Conservation (phyloP, 2,888 invertebrate species). For the Hololepta plana region DNA sequence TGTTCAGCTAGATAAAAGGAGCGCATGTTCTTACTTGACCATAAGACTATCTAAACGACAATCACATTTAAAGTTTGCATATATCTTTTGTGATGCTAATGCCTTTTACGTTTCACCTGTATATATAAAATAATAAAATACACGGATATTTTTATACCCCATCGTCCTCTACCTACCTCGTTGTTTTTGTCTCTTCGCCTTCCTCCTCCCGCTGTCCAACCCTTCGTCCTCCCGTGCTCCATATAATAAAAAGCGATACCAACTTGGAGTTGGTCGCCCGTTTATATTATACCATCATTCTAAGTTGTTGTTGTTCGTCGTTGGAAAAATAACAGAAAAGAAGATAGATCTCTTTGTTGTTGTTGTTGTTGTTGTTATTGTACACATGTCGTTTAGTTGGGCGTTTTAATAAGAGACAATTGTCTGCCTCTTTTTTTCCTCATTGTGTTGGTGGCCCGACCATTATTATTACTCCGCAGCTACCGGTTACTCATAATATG, state of each 20-base stretch:
- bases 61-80: slow-evolving; percentile 17
- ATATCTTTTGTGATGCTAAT: slow-evolving; percentile 22
- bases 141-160: no score
- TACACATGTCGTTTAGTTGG: slow-evolving; percentile 21
- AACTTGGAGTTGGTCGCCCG: slow-evolving; percentile 11
- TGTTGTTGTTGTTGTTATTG: slow-evolving; percentile 10
- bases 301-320: no score
- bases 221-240: slow-evolving; percentile 16
- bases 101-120: slow-evolving; percentile 18
- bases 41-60: slow-evolving; percentile 22
- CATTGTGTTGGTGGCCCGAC: slow-evolving; percentile 12
- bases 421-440: slow-evolving; percentile 16
- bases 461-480: slow-evolving; percentile 10
- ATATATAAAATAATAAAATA: no score
- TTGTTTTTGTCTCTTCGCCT: no score
- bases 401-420: slow-evolving; percentile 21
- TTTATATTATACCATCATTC: no score
- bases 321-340: no score
- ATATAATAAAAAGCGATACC: slow-evolving; percentile 22
- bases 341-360: no score
- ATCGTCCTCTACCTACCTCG: no score
- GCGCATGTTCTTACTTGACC: no score
- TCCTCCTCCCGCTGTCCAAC: no score
- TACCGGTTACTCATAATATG: no score
- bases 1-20: no score